Conservation (phyloP, 2,113 vertebrate species). For the Polypterus senegalus region DNA sequence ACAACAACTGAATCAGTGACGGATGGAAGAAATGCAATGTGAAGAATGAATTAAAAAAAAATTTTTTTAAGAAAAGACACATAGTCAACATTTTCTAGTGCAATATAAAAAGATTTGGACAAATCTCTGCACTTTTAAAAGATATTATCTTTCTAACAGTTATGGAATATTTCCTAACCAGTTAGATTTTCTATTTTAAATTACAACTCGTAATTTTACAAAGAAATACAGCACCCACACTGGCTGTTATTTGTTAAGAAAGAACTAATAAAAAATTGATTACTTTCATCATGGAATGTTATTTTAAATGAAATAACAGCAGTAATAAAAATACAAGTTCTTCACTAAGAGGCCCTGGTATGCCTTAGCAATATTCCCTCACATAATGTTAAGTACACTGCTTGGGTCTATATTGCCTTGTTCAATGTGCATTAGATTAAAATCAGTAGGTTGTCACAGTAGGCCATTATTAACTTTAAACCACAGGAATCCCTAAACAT, state of each 20-base stretch:
- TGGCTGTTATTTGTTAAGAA: background rate
- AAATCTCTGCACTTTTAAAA: no score
- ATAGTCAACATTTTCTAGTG: no score
- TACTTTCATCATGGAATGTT: background rate
- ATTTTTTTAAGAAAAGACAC: no score
- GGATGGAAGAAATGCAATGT: no score
- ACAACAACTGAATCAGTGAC: no score
- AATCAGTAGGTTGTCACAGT: constrained; percentile 62
- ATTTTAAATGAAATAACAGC: background rate
- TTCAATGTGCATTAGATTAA: constrained; percentile 60
- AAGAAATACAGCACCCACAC: background rate
- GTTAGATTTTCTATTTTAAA: background rate
- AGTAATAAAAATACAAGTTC: constrained; percentile 22
- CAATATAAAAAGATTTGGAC: no score
- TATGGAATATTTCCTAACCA: no score
- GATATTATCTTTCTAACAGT: no score
- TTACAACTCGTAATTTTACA: background rate
- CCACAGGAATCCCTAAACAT: constrained; percentile 28
- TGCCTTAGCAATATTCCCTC: constrained; percentile 43
- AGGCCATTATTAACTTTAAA: constrained; percentile 40
- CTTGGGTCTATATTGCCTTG: constrained; percentile 50
- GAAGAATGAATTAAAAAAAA: no score
- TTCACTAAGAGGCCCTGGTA: constrained; percentile 40
- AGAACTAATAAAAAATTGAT: background rate
- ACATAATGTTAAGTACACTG: constrained; percentile 43